Conservation (phyloP, 2,888 invertebrate species). For the Nemotelus nigrinus region DNA sequence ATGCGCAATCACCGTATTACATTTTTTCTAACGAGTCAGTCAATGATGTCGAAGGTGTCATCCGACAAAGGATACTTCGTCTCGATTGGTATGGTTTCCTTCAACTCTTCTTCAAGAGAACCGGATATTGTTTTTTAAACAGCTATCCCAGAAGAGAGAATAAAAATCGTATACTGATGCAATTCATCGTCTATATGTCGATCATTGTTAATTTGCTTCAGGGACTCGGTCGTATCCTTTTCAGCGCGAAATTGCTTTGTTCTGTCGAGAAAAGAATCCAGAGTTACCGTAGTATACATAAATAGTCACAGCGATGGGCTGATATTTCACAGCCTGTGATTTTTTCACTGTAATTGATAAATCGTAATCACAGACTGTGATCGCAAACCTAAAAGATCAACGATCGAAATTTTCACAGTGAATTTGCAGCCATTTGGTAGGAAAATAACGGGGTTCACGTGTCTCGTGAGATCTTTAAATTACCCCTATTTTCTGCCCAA, state of each 20-base stretch:
- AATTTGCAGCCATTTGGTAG: constrained; percentile 52
- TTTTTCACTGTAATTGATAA: too few relatives aligned
- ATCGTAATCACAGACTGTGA: too few relatives aligned
- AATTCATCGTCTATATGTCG: too few relatives aligned
- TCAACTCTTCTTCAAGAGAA: constrained; percentile 2
- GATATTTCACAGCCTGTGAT: too few relatives aligned
- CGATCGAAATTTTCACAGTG: constrained; percentile 43
- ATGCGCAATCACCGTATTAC: background rate
- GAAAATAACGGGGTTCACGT: constrained; percentile 45
- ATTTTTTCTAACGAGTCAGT: background rate
- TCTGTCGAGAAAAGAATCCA: too few relatives aligned
- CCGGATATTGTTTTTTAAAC: background rate
- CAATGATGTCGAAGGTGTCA: constrained; percentile 6
- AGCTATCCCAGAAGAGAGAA: background rate
- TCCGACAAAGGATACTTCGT: background rate
- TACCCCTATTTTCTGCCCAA: constrained; percentile 51
- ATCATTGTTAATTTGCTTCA: too few relatives aligned
- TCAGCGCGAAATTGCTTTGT: too few relatives aligned
- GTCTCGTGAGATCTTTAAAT: constrained; percentile 45
- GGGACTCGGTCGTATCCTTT: too few relatives aligned
- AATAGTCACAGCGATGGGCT: too few relatives aligned
- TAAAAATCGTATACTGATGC: too few relatives aligned
- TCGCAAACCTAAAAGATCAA: too few relatives aligned
- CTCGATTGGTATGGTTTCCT: constrained; percentile 50
- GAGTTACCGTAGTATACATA: too few relatives aligned